A percentile compares a stretch with the other conserved stretches of the same genome.
Evolutionary conservation across 2,113 vertebrate species (phyloP).

Genomic region (Kryptolebias marmoratus): DNA sequence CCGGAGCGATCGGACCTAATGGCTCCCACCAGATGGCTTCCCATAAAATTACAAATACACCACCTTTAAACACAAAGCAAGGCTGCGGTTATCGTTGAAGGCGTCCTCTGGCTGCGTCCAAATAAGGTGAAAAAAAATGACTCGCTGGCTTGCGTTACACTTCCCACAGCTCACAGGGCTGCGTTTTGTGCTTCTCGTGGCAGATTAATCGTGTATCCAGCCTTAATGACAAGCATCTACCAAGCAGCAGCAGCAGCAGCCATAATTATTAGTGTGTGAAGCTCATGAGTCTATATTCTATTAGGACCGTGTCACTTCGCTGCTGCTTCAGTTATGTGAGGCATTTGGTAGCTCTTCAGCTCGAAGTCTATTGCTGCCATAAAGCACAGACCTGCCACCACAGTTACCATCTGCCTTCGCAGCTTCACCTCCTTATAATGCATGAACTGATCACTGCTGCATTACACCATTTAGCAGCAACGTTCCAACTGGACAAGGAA

Average conservation of each 20-base stretch:
- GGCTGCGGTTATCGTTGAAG: slow-evolving; percentile 16
- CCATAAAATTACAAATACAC: slow-evolving; percentile 40
- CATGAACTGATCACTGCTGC: not conserved
- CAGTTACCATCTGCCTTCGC: not conserved
- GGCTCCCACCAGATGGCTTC: slow-evolving; percentile 37
- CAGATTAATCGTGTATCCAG: slow-evolving; percentile 26
- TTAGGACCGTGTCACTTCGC: slow-evolving; percentile 1
- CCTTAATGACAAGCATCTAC: not conserved
- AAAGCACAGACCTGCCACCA: not conserved
- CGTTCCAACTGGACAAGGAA: not conserved
- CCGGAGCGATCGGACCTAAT: slow-evolving; percentile 9
- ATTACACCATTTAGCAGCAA: not conserved
- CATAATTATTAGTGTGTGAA: slow-evolving; percentile 13
- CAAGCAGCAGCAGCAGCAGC: not conserved
- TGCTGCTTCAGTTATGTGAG: not conserved
- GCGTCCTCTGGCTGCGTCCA: slow-evolving; percentile 3
- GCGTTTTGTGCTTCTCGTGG: slow-evolving; percentile 1
- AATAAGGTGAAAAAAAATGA: slow-evolving; percentile 32
- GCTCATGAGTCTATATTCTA: not conserved
- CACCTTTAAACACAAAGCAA: slow-evolving; percentile 10
- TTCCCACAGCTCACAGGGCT: slow-evolving; percentile 18
- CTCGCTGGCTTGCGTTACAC: slow-evolving; percentile 2
- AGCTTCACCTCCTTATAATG: not conserved
- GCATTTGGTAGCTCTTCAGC: slow-evolving; percentile 1
- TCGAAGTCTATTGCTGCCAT: not conserved